phyloP scores from a whole-genome alignment of 1,140 invertebrate genomes.

The Rhopalosiphum padi region DNA sequence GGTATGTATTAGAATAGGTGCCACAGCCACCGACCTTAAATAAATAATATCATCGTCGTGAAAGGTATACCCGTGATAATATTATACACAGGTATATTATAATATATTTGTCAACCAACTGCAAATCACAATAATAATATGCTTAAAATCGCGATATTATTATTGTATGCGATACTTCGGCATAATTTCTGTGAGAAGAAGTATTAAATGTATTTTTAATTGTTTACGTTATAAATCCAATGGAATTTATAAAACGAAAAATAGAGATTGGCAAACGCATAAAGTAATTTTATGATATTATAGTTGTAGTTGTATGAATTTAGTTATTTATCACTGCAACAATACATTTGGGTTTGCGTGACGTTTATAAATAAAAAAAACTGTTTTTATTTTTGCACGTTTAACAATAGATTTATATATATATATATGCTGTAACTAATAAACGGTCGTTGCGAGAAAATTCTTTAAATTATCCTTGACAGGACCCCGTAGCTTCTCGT shows the following conservation, averaged over 20 bases:
- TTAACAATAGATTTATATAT: no score
- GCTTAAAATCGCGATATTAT: not conserved
- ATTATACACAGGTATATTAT: not conserved
- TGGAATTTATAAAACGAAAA: not conserved
- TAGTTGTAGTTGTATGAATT: not conserved
- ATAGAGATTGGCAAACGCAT: not conserved
- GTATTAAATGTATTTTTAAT: not conserved
- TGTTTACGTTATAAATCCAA: not conserved
- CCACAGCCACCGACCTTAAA: not conserved
- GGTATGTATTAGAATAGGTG: slow-evolving; percentile 27
- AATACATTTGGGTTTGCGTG: no score
- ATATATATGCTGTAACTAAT: no score
- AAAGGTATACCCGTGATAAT: not conserved
- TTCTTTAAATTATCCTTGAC: no score
- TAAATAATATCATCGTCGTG: not conserved
- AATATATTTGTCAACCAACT: not conserved
- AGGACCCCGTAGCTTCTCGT: no score
- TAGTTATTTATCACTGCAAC: not conserved
- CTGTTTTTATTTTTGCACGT: no score
- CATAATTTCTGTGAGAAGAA: not conserved
- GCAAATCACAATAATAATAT: not conserved
- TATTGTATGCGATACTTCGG: not conserved
- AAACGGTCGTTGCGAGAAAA: no score
- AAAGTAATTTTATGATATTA: not conserved
- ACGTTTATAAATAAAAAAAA: no score